Evolutionary conservation across 2,797 vertebrate genomes (phyloP), one percentile per base, ranked within the genome.

Genomic region (Gymnodraco acuticeps): DNA sequence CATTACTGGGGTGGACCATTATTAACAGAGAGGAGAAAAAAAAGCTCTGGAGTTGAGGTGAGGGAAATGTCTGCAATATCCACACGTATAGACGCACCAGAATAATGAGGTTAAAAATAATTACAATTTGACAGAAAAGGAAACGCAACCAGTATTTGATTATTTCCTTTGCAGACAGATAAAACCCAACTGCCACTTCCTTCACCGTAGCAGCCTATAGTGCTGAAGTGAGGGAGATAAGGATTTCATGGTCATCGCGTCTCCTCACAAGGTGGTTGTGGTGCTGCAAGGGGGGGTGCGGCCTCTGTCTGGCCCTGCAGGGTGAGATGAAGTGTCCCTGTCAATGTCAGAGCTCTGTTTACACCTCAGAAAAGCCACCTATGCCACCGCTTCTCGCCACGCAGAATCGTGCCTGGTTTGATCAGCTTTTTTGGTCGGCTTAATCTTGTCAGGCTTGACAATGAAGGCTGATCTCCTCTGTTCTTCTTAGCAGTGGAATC

Each of bases 381-480:
- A 75, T 81, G 71, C 82, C 76, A 70, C 83, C 83, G 66, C 85
- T 85, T 88, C 82, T 80, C 67, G 12, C 79, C 85, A 85, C 17
- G 71, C 81, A 80, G 86, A 91, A 89, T 87, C 83, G 80, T 31
- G 65, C 73, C 77, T 4, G 41, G 91, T 88, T 90, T 93, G 89
- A 94, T 94, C 92, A 91, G 89, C 88, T 92, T 92, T 94, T 87
- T 87, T 84, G 92, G 86, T 83, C 64, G 75, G 90, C 89, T 92
- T 94, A 94, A 94, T 94, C 94, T 94, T 92, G 93, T 95, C 93
- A 92, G 88, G 78, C 86, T 81, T 90, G 87, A 94, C 93, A 94
- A 95, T 93, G 88, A 92, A 69, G 82, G 83, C 87, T 92, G 88
- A 93, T 93, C 91, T 90, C 83, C 82, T 93, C 92, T 92, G 88